Evolutionary conservation across 2,797 vertebrate genomes (phyloP), one percentile per base, ranked within the genome.

Genomic region (Sorex maritimensis): DNA sequence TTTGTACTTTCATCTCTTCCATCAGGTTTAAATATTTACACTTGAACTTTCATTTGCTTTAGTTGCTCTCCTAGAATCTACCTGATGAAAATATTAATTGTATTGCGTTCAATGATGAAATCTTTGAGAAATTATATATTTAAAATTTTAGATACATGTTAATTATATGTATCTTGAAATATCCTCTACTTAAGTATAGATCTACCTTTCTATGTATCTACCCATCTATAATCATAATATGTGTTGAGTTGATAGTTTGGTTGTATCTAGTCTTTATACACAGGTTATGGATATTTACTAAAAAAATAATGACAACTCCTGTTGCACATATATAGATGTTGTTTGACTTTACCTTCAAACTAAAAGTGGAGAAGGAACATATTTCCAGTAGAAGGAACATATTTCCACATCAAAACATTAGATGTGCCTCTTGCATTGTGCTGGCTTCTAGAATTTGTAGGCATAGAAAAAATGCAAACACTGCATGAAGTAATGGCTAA

Each of bases 391-490:
- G 15, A 80, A 93, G 58, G 72, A 44, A 44, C 41, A 44, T 44
- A 44, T 44, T 44, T 81, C 2, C 2, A 23, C 49, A 38, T 75
- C 3, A 85, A 83, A 84, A 82, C 85, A 6, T 13, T 79, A 63
- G 28, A 21, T 44, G 3, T 89, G 5, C 73, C 19, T 71, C 49
- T 49, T 75, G 46, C 21, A 87, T 79, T 94, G 9, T 8, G 73
- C 1, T 72, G 41, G 6, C 13, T 92, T 95, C n/a, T 19, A 95
- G 5, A 88, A 89, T 89, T 87, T 81, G 81, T 30, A 86, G 28
- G 26, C n/a, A 21, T 38, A 90, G 30, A 91, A 92, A 91, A 93
- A 73, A 88, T 78, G 19, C 5, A 88, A 68, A 84, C 41, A 91
- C 9, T 91, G 9, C 68, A 88, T 93, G 10, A 10, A 73, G 3